Percentiles rank a stretch among this genome's conserved stretches.
phyloP scores from a whole-genome alignment of 2,888 invertebrate genomes.

The Ormia ochracea region DNA sequence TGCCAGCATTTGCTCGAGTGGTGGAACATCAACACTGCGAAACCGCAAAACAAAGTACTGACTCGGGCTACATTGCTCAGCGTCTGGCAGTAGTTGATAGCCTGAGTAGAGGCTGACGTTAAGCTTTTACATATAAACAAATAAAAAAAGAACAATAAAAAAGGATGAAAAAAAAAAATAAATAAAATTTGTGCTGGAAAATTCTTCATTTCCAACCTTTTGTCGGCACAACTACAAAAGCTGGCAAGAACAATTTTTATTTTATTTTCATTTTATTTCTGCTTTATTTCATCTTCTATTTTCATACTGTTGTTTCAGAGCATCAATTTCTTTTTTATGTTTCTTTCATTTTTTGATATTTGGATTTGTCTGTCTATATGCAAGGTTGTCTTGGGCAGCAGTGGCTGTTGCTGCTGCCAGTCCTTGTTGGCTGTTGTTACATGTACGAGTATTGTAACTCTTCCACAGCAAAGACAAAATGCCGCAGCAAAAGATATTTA shows the following conservation, averaged over 20 bases:
- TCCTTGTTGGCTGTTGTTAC: conserved; percentile 20
- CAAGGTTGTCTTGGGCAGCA: conserved; percentile 52
- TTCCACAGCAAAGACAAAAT: conserved; percentile 48
- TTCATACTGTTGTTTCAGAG: conserved; percentile 15
- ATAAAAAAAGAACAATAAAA: background rate
- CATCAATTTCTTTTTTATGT: background rate
- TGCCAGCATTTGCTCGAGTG: conserved; percentile 46
- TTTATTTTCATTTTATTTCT: conserved; percentile 36
- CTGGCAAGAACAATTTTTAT: conserved; percentile 42
- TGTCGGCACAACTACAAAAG: conserved; percentile 57
- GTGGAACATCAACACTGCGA: conserved; percentile 58
- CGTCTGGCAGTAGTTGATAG: no score
- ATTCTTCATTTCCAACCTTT: conserved; percentile 48
- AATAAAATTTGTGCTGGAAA: conserved; percentile 32
- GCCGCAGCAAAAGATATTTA: conserved; percentile 52
- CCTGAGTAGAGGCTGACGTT: conserved; percentile 23
- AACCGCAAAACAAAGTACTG: conserved; percentile 32
- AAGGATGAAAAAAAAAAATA: background rate
- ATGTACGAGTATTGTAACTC: conserved; percentile 21
- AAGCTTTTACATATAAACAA: conserved; percentile 47
- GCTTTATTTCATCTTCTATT: conserved; percentile 17
- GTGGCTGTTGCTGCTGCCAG: conserved; percentile 7
- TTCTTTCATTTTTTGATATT: background rate
- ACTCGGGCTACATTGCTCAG: no score
- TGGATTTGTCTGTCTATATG: conserved; percentile 32